phyloP scores from a whole-genome alignment of 2,888 invertebrate species.

The Dinocampus coccinellae region DNA sequence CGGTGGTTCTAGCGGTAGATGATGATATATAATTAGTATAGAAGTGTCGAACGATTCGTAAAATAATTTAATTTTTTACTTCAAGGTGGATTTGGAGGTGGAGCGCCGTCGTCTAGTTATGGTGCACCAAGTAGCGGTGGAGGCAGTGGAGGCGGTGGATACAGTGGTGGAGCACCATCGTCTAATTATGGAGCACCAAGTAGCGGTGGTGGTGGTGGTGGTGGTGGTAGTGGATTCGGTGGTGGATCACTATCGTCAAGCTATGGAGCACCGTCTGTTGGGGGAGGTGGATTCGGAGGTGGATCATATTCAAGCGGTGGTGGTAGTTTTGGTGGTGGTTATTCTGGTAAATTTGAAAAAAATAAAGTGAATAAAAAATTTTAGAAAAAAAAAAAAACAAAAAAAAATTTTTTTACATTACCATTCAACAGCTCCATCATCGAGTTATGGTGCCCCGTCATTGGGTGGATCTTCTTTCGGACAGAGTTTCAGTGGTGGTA shows the following conservation, averaged over 20 bases:
- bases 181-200: slow-evolving; percentile 58
- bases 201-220: slow-evolving; percentile 44
- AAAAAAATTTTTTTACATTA: slow-evolving; percentile 40
- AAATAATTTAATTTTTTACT: neutral
- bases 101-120: slow-evolving; percentile 56
- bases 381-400: neutral
- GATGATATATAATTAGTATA: neutral
- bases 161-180: slow-evolving; percentile 50
- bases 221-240: no score
- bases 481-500: no score
- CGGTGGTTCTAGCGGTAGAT: slow-evolving; percentile 54
- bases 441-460: slow-evolving; percentile 50
- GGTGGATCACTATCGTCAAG: slow-evolving; percentile 66
- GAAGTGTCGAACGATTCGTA: neutral
- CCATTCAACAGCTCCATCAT: slow-evolving; percentile 43
- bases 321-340: slow-evolving; percentile 71
- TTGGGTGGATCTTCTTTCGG: slow-evolving; percentile 50
- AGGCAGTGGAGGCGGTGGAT: no score
- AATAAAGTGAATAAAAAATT: neutral
- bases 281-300: slow-evolving; percentile 60
- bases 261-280: slow-evolving; percentile 65
- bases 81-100: slow-evolving; percentile 35
- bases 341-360: slow-evolving; percentile 64
- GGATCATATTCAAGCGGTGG: slow-evolving; percentile 58
- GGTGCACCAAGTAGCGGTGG: slow-evolving; percentile 65